Evolutionary conservation across 1,140 invertebrate species (phyloP).

Genomic region (Cydia splendana): DNA sequence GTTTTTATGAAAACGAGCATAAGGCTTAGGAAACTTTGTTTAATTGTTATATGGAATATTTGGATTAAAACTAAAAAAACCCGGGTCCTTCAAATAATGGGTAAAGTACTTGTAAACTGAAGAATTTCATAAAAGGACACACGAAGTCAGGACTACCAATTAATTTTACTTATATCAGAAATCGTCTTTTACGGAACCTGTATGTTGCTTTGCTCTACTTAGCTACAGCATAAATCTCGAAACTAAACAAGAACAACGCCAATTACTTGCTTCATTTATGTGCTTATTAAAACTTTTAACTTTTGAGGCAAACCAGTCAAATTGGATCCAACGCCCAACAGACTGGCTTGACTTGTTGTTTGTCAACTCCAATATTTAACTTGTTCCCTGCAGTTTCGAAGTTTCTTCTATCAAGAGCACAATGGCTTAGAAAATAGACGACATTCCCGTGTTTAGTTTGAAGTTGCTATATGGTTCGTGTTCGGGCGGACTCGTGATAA

Average conservation of each 20-base stretch:
- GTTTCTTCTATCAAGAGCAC: constrained; percentile 53
- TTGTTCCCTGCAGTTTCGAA: constrained; percentile 50
- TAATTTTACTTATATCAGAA: constrained; percentile 37
- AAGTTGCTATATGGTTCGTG: constrained; percentile 17
- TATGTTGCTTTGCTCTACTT: neutral
- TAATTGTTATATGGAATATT: too few species aligned
- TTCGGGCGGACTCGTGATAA: constrained; percentile 17
- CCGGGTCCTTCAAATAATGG: too few species aligned
- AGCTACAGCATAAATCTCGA: neutral
- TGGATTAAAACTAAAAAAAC: too few species aligned
- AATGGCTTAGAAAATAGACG: constrained; percentile 42
- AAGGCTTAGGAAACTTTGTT: too few species aligned
- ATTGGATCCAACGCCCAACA: constrained; percentile 44
- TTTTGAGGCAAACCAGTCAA: constrained; percentile 37
- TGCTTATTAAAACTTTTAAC: constrained; percentile 27
- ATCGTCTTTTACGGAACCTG: neutral
- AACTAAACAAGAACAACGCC: constrained; percentile 6
- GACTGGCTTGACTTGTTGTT: constrained; percentile 46
- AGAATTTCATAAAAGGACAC: too few species aligned
- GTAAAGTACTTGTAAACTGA: too few species aligned
- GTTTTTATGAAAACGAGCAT: too few species aligned
- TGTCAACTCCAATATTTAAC: constrained; percentile 63
- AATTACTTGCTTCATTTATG: constrained; percentile 10
- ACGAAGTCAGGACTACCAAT: too few species aligned
- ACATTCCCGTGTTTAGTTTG: constrained; percentile 32